Conservation (phyloP, 2,888 invertebrate species). For the Heliconius sara region DNA sequence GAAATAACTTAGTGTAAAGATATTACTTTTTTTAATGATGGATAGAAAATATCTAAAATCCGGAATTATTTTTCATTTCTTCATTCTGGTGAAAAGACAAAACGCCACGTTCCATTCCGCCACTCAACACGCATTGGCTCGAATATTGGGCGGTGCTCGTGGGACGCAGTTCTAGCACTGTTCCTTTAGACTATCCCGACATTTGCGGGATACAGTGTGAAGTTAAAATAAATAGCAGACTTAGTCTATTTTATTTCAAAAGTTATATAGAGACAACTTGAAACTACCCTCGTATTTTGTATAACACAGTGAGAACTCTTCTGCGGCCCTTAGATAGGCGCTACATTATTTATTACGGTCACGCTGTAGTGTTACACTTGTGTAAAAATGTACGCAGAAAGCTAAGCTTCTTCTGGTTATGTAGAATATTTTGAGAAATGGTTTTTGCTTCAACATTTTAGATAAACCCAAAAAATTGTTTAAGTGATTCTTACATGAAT, state of each 20-base stretch:
- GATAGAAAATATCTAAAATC: too few relatives aligned
- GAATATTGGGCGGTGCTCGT: neutral
- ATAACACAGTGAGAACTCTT: conserved; percentile 5
- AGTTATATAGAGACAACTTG: neutral
- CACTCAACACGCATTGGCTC: neutral
- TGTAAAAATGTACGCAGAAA: neutral
- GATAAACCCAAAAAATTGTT: too few relatives aligned
- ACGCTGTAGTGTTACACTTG: neutral
- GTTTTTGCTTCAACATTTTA: too few relatives aligned
- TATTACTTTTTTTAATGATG: neutral
- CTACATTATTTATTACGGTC: conserved; percentile 14
- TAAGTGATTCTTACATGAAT: too few relatives aligned
- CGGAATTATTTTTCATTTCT: neutral
- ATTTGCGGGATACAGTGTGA: neutral
- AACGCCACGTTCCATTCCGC: neutral
- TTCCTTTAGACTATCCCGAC: neutral
- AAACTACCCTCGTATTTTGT: neutral
- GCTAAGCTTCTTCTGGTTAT: neutral
- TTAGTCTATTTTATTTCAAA: neutral
- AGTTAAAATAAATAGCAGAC: neutral
- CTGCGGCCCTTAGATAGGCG: conserved; percentile 5
- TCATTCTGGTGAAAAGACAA: too few relatives aligned
- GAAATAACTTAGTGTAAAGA: neutral
- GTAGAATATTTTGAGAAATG: neutral
- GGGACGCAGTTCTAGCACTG: neutral